phyloP scores from a whole-genome alignment of 37 sponge, comb jelly and placozoan genomes.

The Chondrosia reniformis region DNA sequence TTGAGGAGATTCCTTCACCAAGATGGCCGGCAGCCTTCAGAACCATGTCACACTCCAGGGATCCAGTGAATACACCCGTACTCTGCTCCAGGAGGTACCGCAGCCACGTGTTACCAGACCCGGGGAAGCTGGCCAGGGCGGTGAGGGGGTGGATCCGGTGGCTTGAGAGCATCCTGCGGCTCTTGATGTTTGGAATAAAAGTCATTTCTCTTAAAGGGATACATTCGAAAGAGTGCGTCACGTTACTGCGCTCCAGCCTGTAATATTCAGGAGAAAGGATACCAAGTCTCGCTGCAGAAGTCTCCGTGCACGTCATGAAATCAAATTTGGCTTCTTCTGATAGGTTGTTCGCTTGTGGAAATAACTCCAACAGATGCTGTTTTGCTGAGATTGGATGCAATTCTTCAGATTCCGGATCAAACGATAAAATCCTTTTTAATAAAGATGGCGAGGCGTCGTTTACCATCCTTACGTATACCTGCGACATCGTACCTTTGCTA shows the following conservation, averaged over 20 bases:
- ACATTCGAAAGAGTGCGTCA: neutral
- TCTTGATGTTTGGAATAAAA: neutral
- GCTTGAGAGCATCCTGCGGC: neutral
- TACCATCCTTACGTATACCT: no score
- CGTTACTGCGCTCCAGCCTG: neutral
- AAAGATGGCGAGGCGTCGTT: no score
- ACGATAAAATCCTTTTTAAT: no score
- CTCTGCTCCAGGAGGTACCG: slow-evolving; percentile 31
- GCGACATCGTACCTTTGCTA: no score
- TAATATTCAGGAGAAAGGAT: neutral
- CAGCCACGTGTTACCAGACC: slow-evolving; percentile 36
- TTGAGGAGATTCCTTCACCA: slow-evolving; percentile 6
- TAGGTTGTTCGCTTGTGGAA: neutral
- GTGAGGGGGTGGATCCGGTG: slow-evolving; percentile 13
- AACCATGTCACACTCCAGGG: slow-evolving; percentile 22
- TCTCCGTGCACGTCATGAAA: neutral
- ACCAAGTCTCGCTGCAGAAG: neutral
- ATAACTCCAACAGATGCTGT: neutral
- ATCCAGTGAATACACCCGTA: slow-evolving; percentile 31
- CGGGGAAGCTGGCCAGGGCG: slow-evolving; percentile 44
- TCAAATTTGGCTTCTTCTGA: neutral
- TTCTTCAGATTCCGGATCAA: no score
- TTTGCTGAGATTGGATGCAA: neutral
- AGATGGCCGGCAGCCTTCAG: slow-evolving; percentile 6
- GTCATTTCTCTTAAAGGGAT: slow-evolving; percentile 4